Evolutionary conservation across 2,113 vertebrate species (phyloP), one percentile per base, ranked within the genome.

Genomic region (Siniperca chuatsi): DNA sequence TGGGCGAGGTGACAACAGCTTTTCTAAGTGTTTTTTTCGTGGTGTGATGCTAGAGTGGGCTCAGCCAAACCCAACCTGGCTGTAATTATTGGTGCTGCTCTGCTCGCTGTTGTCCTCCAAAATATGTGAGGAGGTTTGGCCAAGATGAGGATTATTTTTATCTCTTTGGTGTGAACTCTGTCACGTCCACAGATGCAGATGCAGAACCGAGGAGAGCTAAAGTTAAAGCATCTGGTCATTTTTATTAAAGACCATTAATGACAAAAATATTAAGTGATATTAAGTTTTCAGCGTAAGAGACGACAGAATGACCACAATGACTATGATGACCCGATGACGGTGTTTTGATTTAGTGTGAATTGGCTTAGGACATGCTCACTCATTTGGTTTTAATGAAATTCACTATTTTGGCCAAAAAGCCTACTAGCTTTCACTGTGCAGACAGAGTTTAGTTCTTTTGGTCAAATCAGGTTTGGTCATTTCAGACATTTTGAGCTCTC

Each of bases 31-130:
- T 69, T 75, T 76, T 37, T 35, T 60, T 57, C 33, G 37, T 33
- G 13, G 18, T 9, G 71, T 79, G 79, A 85, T 80, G 80, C 12
- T 78, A 21, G 68, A 80, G 84, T 33, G 70, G 8, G 2, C 12
- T 0, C 55, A 50, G 78, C 91, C 91, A 92, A 92, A 91, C 89
- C 91, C 76, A 21, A 74, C 68, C 73, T 48, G 72, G 35, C 85
- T 86, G 75, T 89, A 89, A 91, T 89, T 91, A 78, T 81, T 83
- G 88, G 83, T 88, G 82, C 72, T 23, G 72, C 79, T 80, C 46
- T 42, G 46, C 58, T 72, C 35, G 8, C 54, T 72, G 66, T 46
- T 79, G 44, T 81, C 55, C 23, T 52, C n/a, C 44, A 71, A 67
- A 62, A 20, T 42, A n/a, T 67, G 68, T 12, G 78, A 71, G 75